phyloP scores from a whole-genome alignment of 1,140 invertebrate genomes.

The Zophobas morio region DNA sequence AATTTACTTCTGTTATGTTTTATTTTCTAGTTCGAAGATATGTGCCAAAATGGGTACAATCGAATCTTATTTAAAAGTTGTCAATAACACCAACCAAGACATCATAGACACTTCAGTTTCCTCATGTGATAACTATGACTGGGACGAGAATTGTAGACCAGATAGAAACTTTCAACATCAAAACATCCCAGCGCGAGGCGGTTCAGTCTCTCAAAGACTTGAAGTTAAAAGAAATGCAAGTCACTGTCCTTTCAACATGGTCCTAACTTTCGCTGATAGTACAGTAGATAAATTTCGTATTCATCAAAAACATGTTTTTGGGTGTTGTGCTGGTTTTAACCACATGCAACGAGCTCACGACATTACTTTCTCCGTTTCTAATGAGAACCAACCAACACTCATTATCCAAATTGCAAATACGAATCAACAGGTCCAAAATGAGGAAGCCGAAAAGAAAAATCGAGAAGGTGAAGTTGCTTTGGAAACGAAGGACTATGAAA shows the following conservation, averaged over 20 bases:
- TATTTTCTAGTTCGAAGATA: too few relatives aligned
- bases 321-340: neutral
- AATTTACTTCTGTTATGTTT: too few relatives aligned
- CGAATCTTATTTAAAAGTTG: neutral
- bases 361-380: neutral
- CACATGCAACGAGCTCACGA: neutral
- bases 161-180: neutral
- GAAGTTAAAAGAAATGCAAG: neutral
- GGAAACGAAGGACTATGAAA: slow-evolving; percentile 1
- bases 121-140: neutral
- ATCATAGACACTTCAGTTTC: neutral
- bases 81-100: neutral
- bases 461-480: slow-evolving; percentile 1
- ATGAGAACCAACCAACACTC: neutral
- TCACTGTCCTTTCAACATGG: neutral
- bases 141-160: neutral
- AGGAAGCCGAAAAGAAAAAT: neutral
- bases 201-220: neutral
- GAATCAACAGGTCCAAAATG: slow-evolving; percentile 2
- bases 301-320: neutral
- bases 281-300: neutral
- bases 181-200: neutral
- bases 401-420: slow-evolving; percentile 6
- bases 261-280: neutral
- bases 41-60: neutral